phyloP scores from a whole-genome alignment of 2,888 invertebrate genomes.

The Drosophila percnosoma region DNA sequence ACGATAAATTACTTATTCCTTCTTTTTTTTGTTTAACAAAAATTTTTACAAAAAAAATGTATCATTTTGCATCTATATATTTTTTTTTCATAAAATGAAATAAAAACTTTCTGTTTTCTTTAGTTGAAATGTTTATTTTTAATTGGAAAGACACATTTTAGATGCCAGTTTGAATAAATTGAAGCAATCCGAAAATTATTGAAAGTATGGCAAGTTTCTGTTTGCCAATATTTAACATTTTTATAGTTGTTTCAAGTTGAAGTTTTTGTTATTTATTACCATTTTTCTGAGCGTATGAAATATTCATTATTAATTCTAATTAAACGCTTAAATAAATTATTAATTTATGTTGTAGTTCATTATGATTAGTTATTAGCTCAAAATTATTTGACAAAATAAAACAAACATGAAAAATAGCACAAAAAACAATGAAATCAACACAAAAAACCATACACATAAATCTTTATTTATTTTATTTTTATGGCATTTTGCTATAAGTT shows the following conservation, averaged over 20 bases:
- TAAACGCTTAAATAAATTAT: constrained; percentile 79
- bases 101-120: constrained; percentile 70
- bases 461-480: constrained; percentile 57
- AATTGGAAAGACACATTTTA: constrained; percentile 38
- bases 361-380: constrained; percentile 82
- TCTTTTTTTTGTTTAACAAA: constrained; percentile 76
- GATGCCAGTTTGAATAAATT: constrained; percentile 31
- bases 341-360: constrained; percentile 83
- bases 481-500: constrained; percentile 38
- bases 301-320: constrained; percentile 78
- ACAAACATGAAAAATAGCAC: constrained; percentile 60
- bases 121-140: constrained; percentile 46
- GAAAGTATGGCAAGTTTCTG: constrained; percentile 51
- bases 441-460: constrained; percentile 63
- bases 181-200: constrained; percentile 43
- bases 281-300: constrained; percentile 53
- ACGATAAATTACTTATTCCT: constrained; percentile 39
- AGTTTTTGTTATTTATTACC: constrained; percentile 79
- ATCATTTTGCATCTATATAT: constrained; percentile 30
- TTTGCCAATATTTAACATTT: constrained; percentile 50
- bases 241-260: constrained; percentile 74
- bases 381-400: constrained; percentile 72
- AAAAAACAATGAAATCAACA: constrained; percentile 60
- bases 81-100: constrained; percentile 79
- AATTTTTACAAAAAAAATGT: constrained; percentile 42